These are phyloP conservation scores for Pectinophora gossypiella DNA, from an alignment of 1,140 invertebrate genomes.

Conservation along the genomic window DNA sequence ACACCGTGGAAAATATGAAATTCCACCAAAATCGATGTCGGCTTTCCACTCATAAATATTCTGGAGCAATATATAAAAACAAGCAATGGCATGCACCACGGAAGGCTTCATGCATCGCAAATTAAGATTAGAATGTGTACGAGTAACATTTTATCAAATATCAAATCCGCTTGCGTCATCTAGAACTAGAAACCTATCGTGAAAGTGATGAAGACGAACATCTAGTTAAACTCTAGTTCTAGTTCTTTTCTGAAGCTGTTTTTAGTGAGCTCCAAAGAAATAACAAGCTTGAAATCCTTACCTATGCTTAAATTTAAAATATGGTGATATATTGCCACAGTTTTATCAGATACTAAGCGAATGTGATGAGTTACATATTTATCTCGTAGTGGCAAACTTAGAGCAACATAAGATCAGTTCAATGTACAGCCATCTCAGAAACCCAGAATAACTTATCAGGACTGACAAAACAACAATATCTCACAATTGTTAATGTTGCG, in stretches of 20 bases:
- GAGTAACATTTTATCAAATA: slow-evolving; percentile 19
- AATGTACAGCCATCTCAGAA: no score
- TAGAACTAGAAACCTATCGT: slow-evolving; percentile 45
- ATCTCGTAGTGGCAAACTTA: no score
- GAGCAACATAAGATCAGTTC: no score
- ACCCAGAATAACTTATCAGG: neutral
- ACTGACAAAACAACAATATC: neutral
- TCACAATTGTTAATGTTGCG: neutral
- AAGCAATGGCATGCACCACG: neutral
- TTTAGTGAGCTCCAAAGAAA: no score
- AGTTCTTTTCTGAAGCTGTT: no score
- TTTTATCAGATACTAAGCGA: no score
- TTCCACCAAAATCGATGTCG: neutral
- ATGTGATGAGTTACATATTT: no score
- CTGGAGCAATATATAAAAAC: neutral
- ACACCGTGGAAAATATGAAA: neutral
- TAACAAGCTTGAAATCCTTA: no score
- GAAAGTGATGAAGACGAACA: slow-evolving; percentile 52
- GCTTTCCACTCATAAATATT: slow-evolving; percentile 14
- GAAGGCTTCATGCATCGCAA: neutral
- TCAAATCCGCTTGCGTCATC: slow-evolving; percentile 20
- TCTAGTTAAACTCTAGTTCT: no score
- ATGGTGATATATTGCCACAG: no score
- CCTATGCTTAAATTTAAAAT: no score
- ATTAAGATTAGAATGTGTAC: neutral